These are phyloP conservation scores for Hassar affinis DNA, from an alignment of 2,113 vertebrate species.

Conservation along the genomic window DNA sequence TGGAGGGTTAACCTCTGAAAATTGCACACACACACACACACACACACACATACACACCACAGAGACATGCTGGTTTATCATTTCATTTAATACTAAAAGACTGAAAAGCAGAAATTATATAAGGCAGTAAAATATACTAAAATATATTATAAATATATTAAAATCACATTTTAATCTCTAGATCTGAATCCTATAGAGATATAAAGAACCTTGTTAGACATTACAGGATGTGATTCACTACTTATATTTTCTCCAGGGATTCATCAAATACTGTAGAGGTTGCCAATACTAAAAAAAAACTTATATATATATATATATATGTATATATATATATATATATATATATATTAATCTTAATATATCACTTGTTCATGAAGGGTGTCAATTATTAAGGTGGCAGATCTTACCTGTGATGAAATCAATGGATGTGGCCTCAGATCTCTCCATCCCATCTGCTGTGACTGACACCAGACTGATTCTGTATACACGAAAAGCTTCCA, in stretches of 20 bases:
- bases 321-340: too few species aligned
- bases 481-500: conserved; percentile 77
- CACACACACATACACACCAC: neutral
- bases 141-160: too few species aligned
- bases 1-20: conserved; percentile 73
- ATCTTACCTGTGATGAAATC: conserved; percentile 74
- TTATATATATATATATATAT: too few species aligned
- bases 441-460: conserved; percentile 70
- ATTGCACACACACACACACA: conserved; percentile 24
- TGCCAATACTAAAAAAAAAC: too few species aligned
- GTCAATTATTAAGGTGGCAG: neutral
- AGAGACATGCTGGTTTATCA: neutral
- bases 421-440: conserved; percentile 66
- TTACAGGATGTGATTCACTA: neutral
- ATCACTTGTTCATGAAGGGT: neutral
- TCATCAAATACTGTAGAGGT: neutral
- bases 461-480: conserved; percentile 73
- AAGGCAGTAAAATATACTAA: neutral
- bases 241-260: neutral
- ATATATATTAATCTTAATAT: neutral
- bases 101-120: neutral
- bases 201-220: neutral
- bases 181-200: neutral
- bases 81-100: neutral
- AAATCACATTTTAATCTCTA: neutral